Evolutionary conservation across 2,888 invertebrate genomes (phyloP), one percentile per base, ranked within the genome.

Genomic region (Uloborus plumipes): DNA sequence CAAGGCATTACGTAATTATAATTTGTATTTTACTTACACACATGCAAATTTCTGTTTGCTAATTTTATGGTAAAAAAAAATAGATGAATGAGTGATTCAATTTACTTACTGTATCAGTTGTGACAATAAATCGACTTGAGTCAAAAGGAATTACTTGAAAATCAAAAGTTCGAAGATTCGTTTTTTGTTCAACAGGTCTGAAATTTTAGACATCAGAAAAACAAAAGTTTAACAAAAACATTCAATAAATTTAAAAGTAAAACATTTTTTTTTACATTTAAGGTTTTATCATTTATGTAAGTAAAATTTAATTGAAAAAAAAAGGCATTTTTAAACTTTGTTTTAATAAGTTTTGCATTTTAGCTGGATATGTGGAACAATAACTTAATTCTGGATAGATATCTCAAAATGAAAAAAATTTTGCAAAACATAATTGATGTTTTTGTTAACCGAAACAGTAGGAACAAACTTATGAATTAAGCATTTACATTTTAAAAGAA

Each of bases 71-170:
- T 7, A 39, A 39, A 6, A 39, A 39, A 39, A 39, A 11, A 39
- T 39, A 9, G 11, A 31, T 31, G 7, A 39, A 39, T 39, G 11
- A 11, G 1, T 39, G 39, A 39, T 39, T 59, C 20, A 65, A n/a
- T 50, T 22, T 20, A 74, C 79, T 84, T 61, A 84, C 84, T 31
- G 70, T 66, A 79, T 84, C 84, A 31, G 84, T 84, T 72, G 79
- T 79, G 0, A 84, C 74, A 59, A 84, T 66, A 1, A 84, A 66
- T 59, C 69, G 62, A 62, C 71, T 84, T 7, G 75, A 31, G 66
- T 84, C 79, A 62, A 53, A 59, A 39, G 84, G 78, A 22, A 79
- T 16, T 31, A 71, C 50, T 71, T 59, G 65, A 59, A 79, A 79
- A 71, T 79, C 84, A 79, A 84, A 84, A 49, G 76, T 79, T 26